Evolutionary conservation across 2,888 invertebrate species (phyloP).

Genomic region (Minunthozetes semirufus): DNA sequence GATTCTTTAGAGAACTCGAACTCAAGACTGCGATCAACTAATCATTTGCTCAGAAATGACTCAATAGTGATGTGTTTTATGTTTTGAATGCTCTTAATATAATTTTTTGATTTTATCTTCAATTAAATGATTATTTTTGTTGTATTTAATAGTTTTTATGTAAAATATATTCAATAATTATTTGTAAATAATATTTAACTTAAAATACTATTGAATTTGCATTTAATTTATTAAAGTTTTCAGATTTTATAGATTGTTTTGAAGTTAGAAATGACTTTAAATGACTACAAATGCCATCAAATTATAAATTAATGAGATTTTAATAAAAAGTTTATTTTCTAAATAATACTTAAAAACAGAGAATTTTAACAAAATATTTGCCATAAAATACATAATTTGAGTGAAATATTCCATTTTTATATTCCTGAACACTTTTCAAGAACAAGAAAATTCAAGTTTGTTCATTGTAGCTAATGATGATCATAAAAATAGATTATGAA

Average conservation of each 20-base stretch:
- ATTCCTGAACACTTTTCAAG: too few species aligned
- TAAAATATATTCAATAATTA: neutral
- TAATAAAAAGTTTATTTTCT: neutral
- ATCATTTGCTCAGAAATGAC: neutral
- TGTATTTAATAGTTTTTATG: neutral
- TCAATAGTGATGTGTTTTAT: neutral
- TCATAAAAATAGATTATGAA: too few species aligned
- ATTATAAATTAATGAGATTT: neutral
- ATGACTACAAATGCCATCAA: neutral
- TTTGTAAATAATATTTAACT: conserved; percentile 5
- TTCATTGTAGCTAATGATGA: too few species aligned
- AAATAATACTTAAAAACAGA: too few species aligned
- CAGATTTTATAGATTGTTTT: conserved; percentile 1
- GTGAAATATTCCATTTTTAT: too few species aligned
- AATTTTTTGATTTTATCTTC: neutral
- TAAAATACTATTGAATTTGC: neutral
- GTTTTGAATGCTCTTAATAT: too few species aligned
- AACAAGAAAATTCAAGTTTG: too few species aligned
- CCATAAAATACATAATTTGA: too few species aligned
- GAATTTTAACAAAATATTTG: too few species aligned
- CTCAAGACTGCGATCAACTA: conserved; percentile 39
- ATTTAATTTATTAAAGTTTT: conserved; percentile 18
- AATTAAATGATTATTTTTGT: neutral
- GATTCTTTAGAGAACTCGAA: conserved; percentile 62
- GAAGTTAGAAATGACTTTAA: neutral